Evolutionary conservation across 2,113 vertebrate genomes (phyloP).

Genomic region (Chionodraco myersi): DNA sequence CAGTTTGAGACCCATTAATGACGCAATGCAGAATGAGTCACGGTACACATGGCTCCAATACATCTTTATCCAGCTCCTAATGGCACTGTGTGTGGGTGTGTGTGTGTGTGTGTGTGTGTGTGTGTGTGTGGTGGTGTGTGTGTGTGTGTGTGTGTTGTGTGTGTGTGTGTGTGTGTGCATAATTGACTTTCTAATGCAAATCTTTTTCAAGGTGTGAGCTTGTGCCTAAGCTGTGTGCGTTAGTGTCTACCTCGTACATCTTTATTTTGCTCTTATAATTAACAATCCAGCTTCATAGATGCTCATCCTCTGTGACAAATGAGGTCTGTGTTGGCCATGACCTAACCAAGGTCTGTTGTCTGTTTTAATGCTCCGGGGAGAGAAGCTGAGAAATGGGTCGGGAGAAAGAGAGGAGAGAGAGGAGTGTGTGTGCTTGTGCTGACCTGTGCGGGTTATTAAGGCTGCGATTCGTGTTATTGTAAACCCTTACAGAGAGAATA

Average conservation of each 20-base stretch:
- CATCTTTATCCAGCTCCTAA: conserved; percentile 64
- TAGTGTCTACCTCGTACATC: conserved; percentile 61
- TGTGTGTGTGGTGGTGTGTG: too few species aligned
- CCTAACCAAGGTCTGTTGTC: conserved; percentile 77
- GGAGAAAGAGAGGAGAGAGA: conserved; percentile 34
- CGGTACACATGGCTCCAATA: conserved; percentile 36
- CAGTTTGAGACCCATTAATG: conserved; percentile 55
- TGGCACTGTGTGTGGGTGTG: neutral
- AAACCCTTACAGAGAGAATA: conserved; percentile 42
- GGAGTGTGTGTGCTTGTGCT: conserved; percentile 47
- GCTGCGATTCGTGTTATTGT: conserved; percentile 65
- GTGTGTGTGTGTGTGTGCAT: conserved; percentile 11
- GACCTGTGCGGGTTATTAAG: conserved; percentile 70
- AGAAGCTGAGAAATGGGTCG: conserved; percentile 69
- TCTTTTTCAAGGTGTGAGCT: conserved; percentile 19
- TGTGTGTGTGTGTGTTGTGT: neutral
- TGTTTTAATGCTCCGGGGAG: conserved; percentile 74
- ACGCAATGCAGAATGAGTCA: conserved; percentile 50
- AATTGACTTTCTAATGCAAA: conserved; percentile 21
- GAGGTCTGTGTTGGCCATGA: conserved; percentile 76
- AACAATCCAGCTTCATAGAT: conserved; percentile 66
- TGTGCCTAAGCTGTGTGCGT: neutral
- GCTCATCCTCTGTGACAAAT: conserved; percentile 79
- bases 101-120: too few species aligned
- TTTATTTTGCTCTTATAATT: conserved; percentile 74